phyloP scores from a whole-genome alignment of 2,888 invertebrate species.

The Drosophila demipolita region DNA sequence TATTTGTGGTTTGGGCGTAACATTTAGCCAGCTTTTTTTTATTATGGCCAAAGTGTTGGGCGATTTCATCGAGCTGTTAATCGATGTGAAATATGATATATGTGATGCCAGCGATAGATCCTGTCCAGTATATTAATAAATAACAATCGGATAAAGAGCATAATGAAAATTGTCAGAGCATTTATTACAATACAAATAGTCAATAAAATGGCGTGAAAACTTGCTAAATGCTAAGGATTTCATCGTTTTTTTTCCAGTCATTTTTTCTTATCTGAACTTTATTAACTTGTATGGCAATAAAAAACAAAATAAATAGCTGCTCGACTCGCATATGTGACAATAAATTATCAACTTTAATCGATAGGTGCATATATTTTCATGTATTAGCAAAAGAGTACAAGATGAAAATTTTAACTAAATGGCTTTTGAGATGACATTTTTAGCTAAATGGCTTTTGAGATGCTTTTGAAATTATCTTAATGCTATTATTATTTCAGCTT shows the following conservation, averaged over 20 bases:
- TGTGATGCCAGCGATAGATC: constrained; percentile 33
- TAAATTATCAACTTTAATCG: background rate
- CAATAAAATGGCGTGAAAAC: constrained; percentile 28
- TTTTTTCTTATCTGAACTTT: constrained; percentile 1
- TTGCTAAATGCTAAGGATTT: constrained; percentile 18
- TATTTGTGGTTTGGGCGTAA: constrained; percentile 10
- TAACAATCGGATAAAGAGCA: constrained; percentile 51
- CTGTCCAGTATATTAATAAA: constrained; percentile 36
- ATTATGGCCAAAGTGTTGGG: constrained; percentile 58
- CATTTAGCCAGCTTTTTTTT: constrained; percentile 7
- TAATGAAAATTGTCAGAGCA: constrained; percentile 34
- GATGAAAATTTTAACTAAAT: background rate
- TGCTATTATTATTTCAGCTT: background rate
- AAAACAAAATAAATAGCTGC: background rate
- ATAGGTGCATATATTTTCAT: background rate
- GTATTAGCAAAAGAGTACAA: background rate
- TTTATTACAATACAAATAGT: constrained; percentile 35
- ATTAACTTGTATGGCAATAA: background rate
- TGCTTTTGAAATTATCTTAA: background rate
- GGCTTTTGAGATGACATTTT: background rate
- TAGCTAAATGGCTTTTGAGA: background rate
- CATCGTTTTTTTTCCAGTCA: background rate
- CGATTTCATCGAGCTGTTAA: constrained; percentile 48
- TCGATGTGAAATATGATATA: constrained; percentile 37
- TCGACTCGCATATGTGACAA: background rate